Percentiles rank a stretch among this genome's conserved stretches.
These are phyloP conservation scores for Episyrphus balteatus DNA, from an alignment of 1,140 invertebrate species.

Conservation along the genomic window DNA sequence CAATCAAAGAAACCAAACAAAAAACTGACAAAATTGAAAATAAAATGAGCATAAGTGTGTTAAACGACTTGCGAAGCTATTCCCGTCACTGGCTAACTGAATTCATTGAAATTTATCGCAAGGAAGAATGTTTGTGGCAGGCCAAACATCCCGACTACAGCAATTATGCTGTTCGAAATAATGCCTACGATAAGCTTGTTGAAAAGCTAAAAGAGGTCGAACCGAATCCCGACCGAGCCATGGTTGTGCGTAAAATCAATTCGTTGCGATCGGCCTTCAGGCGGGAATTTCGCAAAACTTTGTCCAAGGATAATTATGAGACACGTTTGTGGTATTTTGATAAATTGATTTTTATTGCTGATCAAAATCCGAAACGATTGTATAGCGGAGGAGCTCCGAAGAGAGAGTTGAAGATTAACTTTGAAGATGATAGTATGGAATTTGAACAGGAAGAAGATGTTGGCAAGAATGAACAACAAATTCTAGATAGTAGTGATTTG, in stretches of 20 bases:
- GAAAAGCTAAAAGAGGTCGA: conserved; percentile 34
- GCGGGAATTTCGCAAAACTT: conserved; percentile 27
- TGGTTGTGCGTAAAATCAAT: conserved; percentile 34
- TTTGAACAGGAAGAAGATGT: conserved; percentile 19
- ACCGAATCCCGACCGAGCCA: conserved; percentile 30
- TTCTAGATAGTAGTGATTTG: too few species aligned
- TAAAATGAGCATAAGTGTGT: conserved; percentile 13
- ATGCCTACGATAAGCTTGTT: conserved; percentile 29
- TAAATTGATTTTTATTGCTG: conserved; percentile 31
- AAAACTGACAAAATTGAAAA: neutral
- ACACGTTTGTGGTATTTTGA: conserved; percentile 34
- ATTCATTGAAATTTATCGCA: conserved; percentile 34
- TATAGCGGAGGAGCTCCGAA: conserved; percentile 12
- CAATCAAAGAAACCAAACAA: neutral
- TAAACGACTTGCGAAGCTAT: conserved; percentile 27
- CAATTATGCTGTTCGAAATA: conserved; percentile 27
- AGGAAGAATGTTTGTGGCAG: conserved; percentile 35
- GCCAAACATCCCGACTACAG: conserved; percentile 35
- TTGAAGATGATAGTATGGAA: conserved; percentile 31
- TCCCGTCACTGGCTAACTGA: conserved; percentile 33
- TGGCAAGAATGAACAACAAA: too few species aligned
- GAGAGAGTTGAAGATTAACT: conserved; percentile 18
- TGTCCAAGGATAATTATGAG: conserved; percentile 26
- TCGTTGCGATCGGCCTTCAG: conserved; percentile 29
- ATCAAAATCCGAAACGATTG: conserved; percentile 25